Evolutionary conservation across 2,113 vertebrate genomes (phyloP), one percentile per base, ranked within the genome.

Genomic region (Apaloderma vittatum): DNA sequence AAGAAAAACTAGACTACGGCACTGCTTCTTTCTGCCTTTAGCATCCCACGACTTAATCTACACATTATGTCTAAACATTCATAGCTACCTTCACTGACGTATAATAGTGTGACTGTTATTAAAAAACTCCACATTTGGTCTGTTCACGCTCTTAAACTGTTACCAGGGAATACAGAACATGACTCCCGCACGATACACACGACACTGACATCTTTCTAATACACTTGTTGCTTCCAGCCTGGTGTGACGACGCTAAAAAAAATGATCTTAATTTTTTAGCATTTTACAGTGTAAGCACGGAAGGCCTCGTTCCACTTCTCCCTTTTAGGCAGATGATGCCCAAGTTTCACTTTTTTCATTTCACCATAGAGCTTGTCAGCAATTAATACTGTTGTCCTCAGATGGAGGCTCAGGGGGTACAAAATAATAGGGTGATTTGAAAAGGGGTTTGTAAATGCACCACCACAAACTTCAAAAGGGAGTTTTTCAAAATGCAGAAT

Each of bases 331-430:
- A 96, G 81, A 89, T 83, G 90, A 84, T 65, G 34, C 81, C 61
- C 34, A 94, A 78, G 8, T 75, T 97, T 93, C 77, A 72, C 40
- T 91, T 97, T 93, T 72, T 79, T 36, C 91, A 96, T 88, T n/a
- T 61, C n/a, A 90, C 37, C 43, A 52, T 6, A 49, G 48, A 83
- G 65, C 51, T 93, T 94, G 23, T 49, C 78, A 86, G 45, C 68
- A 92, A 87, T 90, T 95, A 95, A 92, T 93, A 90, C 32, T 84
- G 48, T 30, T 96, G 40, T 86, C 66, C 51, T 86, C 48, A 81
- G 29, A 46, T 57, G 16, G 73, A 95, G 97, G 81, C 19, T 67
- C 82, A 45, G 22, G n/a, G 55, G 27, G 55, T 90, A 86, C 72
- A 85, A 94, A 90, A 95, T 63, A 93, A 78, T 34, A 52, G 26